phyloP scores from a whole-genome alignment of 2,797 vertebrate genomes.

The Eleutherodactylus coqui region DNA sequence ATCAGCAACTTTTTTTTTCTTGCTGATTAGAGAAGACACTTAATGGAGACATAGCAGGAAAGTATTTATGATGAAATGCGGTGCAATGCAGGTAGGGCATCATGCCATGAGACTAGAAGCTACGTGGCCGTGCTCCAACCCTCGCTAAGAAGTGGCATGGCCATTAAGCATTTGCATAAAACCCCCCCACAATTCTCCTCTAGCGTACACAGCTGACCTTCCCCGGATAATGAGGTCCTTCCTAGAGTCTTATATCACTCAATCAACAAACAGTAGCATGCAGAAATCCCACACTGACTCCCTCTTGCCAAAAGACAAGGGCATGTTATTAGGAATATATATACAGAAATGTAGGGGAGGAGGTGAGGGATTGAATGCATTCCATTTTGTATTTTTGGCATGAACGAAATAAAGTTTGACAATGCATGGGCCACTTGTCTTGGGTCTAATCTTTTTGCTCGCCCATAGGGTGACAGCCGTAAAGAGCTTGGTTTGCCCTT shows the following conservation, averaged over 20 bases:
- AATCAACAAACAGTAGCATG: slow-evolving; percentile 57
- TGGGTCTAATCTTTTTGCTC: slow-evolving; percentile 34
- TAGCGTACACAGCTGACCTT: slow-evolving; percentile 48
- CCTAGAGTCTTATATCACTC: slow-evolving; percentile 51
- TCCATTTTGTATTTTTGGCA: slow-evolving; percentile 76
- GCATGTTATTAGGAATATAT: slow-evolving; percentile 49
- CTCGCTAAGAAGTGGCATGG: slow-evolving; percentile 56
- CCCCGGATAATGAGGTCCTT: slow-evolving; percentile 29
- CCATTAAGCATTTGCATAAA: slow-evolving; percentile 55
- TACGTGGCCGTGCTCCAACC: slow-evolving; percentile 55
- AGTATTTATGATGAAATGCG: slow-evolving; percentile 53
- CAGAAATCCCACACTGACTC: slow-evolving; percentile 55
- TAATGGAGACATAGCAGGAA: slow-evolving; percentile 30
- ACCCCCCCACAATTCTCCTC: slow-evolving; percentile 40
- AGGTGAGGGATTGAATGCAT: slow-evolving; percentile 62
- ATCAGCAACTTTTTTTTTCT: slow-evolving; percentile 16
- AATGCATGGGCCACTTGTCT: slow-evolving; percentile 61
- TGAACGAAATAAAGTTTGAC: slow-evolving; percentile 79
- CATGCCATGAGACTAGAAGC: slow-evolving; percentile 49
- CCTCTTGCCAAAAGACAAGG: slow-evolving; percentile 60
- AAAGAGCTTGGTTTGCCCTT: neutral
- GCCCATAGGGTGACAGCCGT: slow-evolving; percentile 18
- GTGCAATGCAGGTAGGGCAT: slow-evolving; percentile 59
- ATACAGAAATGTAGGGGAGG: slow-evolving; percentile 28
- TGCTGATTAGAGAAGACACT: slow-evolving; percentile 35